Conservation (phyloP, 1,140 invertebrate species). For the Aphis gossypii region DNA sequence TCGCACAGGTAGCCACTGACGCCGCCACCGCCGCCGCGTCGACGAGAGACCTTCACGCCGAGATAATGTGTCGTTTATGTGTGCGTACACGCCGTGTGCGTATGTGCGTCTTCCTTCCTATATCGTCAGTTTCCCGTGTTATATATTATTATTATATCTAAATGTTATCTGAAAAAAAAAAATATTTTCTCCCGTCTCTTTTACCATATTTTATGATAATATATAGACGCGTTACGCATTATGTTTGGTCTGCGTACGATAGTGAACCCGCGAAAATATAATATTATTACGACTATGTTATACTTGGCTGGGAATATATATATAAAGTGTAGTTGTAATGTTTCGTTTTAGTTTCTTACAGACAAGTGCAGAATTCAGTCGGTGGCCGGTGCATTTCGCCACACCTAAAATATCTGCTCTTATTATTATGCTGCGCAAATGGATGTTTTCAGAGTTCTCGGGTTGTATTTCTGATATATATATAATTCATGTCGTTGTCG, state of each 20-base stretch:
- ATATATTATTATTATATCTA: not conserved
- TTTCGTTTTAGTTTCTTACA: not conserved
- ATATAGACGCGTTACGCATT: not conserved
- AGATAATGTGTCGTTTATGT: not conserved
- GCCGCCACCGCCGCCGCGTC: not conserved
- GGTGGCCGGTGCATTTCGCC: too few relatives aligned
- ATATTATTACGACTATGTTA: not conserved
- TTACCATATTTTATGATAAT: not conserved
- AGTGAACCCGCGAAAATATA: too few relatives aligned
- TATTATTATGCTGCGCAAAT: not conserved
- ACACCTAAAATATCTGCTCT: not conserved
- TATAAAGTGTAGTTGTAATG: not conserved
- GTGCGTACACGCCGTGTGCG: too few relatives aligned
- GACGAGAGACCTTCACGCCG: conserved; percentile 13
- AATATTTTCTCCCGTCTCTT: not conserved
- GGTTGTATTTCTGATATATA: too few relatives aligned
- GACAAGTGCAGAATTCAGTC: not conserved
- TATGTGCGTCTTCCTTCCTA: not conserved
- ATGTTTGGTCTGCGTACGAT: too few relatives aligned
- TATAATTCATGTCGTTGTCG: not conserved
- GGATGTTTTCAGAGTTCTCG: too few relatives aligned
- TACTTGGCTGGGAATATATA: not conserved
- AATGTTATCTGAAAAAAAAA: not conserved
- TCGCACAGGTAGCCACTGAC: conserved; percentile 36
- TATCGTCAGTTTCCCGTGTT: not conserved